phyloP scores from a whole-genome alignment of 2,113 vertebrate species.

The Muscicapa adusta region DNA sequence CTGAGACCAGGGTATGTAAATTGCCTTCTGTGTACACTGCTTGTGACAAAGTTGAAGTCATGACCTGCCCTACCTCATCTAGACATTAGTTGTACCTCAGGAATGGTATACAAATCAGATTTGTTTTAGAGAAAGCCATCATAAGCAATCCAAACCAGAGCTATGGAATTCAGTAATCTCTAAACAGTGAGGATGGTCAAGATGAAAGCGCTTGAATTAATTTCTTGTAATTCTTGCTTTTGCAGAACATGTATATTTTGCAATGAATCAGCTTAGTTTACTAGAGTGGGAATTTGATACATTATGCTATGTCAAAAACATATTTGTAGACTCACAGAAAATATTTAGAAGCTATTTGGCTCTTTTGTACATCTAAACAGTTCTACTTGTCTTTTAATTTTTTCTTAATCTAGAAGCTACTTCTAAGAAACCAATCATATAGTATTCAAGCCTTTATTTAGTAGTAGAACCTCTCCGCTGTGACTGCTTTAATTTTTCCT shows the following conservation, averaged over 20 bases:
- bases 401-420: background rate
- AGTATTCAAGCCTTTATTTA: background rate
- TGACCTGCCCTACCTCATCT: background rate
- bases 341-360: background rate
- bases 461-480: background rate
- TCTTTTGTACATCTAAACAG: background rate
- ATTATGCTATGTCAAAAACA: background rate
- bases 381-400: background rate
- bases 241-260: background rate
- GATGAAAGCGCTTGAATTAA: background rate
- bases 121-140: background rate
- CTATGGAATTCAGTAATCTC: background rate
- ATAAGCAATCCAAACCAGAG: background rate
- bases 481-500: background rate
- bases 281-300: background rate
- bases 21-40: background rate
- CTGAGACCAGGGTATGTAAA: background rate
- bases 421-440: background rate
- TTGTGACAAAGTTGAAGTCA: background rate
- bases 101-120: background rate
- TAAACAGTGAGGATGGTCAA: background rate
- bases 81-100: background rate
- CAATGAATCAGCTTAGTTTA: background rate
- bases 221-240: background rate
- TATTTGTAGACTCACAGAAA: background rate